Evolutionary conservation across 2,113 vertebrate species (phyloP), one percentile per base, ranked within the genome.

Genomic region (Corythornis cristatus): DNA sequence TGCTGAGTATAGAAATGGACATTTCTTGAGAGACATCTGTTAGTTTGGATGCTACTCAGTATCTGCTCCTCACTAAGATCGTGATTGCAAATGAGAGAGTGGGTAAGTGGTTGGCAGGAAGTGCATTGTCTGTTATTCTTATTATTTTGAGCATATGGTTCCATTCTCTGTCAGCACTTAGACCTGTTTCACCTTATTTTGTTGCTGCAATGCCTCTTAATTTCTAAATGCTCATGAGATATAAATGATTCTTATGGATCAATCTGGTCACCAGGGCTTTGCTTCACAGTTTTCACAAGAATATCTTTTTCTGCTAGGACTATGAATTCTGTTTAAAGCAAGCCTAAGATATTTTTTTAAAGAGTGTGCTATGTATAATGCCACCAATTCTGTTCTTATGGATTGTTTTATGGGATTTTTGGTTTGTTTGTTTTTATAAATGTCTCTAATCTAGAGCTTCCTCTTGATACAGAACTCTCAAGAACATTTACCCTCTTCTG

Each of bases 1-100:
- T 86, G 29, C 23, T 51, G 86, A 61, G 35, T 45, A 71, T 18
- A 88, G 65, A 83, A 90, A 90, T 50, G 29, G 14, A 29, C 65
- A 56, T n/a, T 90, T 83, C 73, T 86, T 86, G 57, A 86, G 81
- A 75, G 57, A 78, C 83, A 90, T 84, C 86, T 93, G 61, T 81
- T 90, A 75, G 26, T 86, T 92, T 53, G 53, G 65, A 78, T 88
- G 48, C 54, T 61, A 78, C 26, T 92, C 84, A 87, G 5, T 70
- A 91, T 84, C 78, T 89, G 16, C 78, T 91, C 90, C 72, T 37
- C 51, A 86, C 51, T 28, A 93, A 79, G 46, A 61, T 91, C 53
- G 33, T 61, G 16, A 33, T 3, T 57, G 50, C n/a, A 87, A 91
- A 61, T 65, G 61, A 75, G 18, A 51, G 50, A 93, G 85, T 50